Evolutionary conservation across 2,113 vertebrate species (phyloP).

Genomic region (Melanostigma gelatinosum): DNA sequence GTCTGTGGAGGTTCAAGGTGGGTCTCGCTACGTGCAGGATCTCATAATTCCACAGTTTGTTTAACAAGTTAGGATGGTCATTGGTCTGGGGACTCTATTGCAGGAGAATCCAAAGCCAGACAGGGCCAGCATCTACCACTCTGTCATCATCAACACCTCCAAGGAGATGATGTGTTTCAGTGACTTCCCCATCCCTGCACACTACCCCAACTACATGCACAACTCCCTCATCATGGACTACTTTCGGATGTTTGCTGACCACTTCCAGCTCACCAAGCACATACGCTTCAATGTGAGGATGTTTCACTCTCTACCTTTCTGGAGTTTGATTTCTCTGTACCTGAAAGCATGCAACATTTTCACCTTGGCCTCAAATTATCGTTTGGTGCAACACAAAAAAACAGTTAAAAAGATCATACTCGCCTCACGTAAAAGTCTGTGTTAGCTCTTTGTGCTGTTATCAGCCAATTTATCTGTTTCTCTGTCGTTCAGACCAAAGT

Average conservation of each 20-base stretch:
- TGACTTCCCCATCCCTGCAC: slow-evolving; percentile 88
- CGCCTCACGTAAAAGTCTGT: neutral
- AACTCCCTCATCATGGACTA: slow-evolving; percentile 90
- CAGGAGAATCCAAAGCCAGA: slow-evolving; percentile 88
- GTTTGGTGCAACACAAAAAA: too few species aligned
- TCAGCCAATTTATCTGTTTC: neutral
- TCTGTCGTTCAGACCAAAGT: slow-evolving; percentile 84
- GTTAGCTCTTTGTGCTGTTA: neutral
- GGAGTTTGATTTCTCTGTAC: neutral
- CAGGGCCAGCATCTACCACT: slow-evolving; percentile 91
- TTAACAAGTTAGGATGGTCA: neutral
- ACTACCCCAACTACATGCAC: slow-evolving; percentile 95
- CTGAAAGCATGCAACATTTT: neutral
- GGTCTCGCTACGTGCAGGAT: neutral
- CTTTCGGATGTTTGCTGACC: slow-evolving; percentile 87
- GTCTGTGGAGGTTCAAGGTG: slow-evolving; percentile 91
- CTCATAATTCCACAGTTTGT: neutral
- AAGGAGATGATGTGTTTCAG: slow-evolving; percentile 98
- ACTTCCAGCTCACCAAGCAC: slow-evolving; percentile 86
- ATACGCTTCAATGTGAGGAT: slow-evolving; percentile 86
- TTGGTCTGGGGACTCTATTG: neutral
- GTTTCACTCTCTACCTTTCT: neutral
- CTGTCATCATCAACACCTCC: slow-evolving; percentile 93
- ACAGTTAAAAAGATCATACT: too few species aligned
- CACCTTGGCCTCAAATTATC: neutral